Percentiles rank a stretch among this genome's conserved stretches.
phyloP scores from a whole-genome alignment of 2,888 invertebrate species.

The Tortricodes alternella region DNA sequence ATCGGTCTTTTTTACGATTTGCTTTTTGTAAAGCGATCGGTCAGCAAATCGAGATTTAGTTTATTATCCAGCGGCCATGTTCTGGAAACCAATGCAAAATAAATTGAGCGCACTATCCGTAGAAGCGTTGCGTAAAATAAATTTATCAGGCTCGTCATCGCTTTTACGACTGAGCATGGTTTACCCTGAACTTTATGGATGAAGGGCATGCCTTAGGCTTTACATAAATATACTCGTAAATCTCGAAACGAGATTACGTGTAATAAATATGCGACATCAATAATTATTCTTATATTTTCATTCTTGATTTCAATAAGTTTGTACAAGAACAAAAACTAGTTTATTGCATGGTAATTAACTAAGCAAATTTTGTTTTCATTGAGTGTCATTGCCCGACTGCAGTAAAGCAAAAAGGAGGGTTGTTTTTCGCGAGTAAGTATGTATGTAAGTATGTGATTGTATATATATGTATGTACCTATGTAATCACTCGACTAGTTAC shows the following conservation, averaged over 20 bases:
- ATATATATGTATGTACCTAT: too few relatives aligned
- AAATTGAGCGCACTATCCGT: conserved; percentile 25
- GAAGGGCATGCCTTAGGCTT: conserved; percentile 24
- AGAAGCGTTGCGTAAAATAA: conserved; percentile 26
- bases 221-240: conserved; percentile 26
- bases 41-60: conserved; percentile 4
- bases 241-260: conserved; percentile 15
- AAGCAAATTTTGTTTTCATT: too few relatives aligned
- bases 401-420: too few relatives aligned
- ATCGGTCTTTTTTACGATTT: too few relatives aligned
- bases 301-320: too few relatives aligned
- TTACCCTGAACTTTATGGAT: conserved; percentile 21
- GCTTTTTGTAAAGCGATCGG: too few relatives aligned
- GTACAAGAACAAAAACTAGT: too few relatives aligned
- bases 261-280: conserved; percentile 21
- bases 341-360: too few relatives aligned
- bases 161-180: conserved; percentile 23
- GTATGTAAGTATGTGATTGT: too few relatives aligned
- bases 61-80: conserved; percentile 3
- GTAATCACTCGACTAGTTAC: too few relatives aligned
- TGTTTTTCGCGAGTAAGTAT: too few relatives aligned
- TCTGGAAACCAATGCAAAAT: conserved; percentile 19
- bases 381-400: too few relatives aligned
- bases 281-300: conserved; percentile 11
- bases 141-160: conserved; percentile 29